Evolutionary conservation across 1,140 invertebrate genomes (phyloP), one percentile per base, ranked within the genome.

Genomic region (Sipha flava): DNA sequence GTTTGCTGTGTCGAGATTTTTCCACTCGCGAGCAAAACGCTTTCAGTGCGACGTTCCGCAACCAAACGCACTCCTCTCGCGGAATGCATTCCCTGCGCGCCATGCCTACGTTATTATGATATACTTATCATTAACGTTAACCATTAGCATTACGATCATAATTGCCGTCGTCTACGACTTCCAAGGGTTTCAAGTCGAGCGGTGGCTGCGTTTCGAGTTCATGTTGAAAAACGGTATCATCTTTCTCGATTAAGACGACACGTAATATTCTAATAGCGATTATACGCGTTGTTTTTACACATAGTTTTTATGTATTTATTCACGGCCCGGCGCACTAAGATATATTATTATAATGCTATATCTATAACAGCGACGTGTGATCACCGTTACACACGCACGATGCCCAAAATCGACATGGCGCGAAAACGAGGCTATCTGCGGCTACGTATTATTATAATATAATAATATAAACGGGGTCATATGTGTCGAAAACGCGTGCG

Each of bases 1-100:
- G 72, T 75, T 75, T 75, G 14, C 12, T 52, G 43, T 49, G n/a
- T 57, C 4, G 72, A 75, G 45, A 75, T 75, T 75, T 75, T 54
- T 75, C 49, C 29, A 23, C 21, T 23, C 29, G 72, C 26, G 47
- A n/a, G 26, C n/a, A n/a, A n/a, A 21, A 45, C 29, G 72, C 72
- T 34, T 31, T 37, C 62, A 23, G 29, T n/a, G n/a, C 21, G 34
- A 5, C 62, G 62, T 66, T 31, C 62, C 34, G 34, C n/a, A 43
- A 66, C 37, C 34, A 29, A 21, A 66, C 23, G 64, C 64, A 66
- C 34, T 66, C n/a, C 64, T 43, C 34, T 66, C n/a, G 10, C 14
- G 57, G 31, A 64, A 64, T 34, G 59, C 31, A 62, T 34, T 5
- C 10, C 10, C 6, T 31, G 16, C 26, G 26, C 54, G 54, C 10